Evolutionary conservation across 2,797 vertebrate genomes (phyloP).

Genomic region (Macroramphosus scolopax): DNA sequence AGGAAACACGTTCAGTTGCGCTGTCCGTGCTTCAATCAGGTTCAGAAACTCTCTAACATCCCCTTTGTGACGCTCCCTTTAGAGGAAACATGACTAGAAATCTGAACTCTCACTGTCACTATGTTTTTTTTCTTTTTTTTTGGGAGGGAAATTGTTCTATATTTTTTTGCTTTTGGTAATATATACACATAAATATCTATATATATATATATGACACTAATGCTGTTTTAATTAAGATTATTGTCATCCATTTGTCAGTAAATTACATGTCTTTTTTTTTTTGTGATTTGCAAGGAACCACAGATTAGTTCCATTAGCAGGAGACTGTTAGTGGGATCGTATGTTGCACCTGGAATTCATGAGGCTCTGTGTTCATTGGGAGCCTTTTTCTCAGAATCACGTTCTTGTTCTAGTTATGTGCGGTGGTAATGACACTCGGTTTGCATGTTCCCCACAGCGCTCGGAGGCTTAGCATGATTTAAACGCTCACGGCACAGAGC

Average conservation of each 20-base stretch:
- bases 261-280: conserved; percentile 31
- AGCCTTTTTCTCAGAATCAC: background rate
- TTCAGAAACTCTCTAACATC: conserved; percentile 8
- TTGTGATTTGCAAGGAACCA: conserved; percentile 20
- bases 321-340: conserved; percentile 33
- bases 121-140: conserved; percentile 23
- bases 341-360: conserved; percentile 22
- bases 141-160: conserved; percentile 33
- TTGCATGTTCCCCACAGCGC: conserved; percentile 47
- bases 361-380: conserved; percentile 46
- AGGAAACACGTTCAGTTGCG: conserved; percentile 5
- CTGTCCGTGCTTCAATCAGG: conserved; percentile 14
- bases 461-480: conserved; percentile 41
- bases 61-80: conserved; percentile 43
- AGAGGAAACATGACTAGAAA: conserved; percentile 24
- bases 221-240: conserved; percentile 47
- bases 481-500: conserved; percentile 20
- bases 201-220: conserved; percentile 21
- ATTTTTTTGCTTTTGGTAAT: conserved; percentile 58
- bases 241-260: conserved; percentile 44
- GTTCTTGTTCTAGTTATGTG: conserved; percentile 33
- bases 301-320: conserved; percentile 22
- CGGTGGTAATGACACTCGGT: conserved; percentile 28
- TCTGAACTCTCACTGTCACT: conserved; percentile 13
- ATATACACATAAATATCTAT: conserved; percentile 33